Evolutionary conservation across 1,140 invertebrate species (phyloP).

Genomic region (Drosophila nebulosa): DNA sequence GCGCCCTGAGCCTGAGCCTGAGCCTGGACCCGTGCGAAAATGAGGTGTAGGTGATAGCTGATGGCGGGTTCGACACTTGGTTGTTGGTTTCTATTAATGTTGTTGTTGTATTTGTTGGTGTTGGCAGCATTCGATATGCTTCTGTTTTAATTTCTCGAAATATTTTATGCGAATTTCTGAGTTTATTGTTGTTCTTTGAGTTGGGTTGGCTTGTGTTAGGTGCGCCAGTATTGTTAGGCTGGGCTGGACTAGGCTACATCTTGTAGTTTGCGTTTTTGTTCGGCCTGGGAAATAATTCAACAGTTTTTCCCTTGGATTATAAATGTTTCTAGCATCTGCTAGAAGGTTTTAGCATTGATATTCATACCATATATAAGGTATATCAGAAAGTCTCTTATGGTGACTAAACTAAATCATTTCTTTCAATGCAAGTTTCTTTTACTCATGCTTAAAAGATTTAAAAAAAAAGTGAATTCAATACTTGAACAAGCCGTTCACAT

Average conservation of each 20-base stretch:
- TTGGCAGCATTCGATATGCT: conserved; percentile 52
- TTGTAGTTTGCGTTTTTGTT: not conserved
- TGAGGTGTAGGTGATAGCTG: not conserved
- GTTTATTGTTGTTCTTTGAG: conserved; percentile 49
- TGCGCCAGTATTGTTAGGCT: conserved; percentile 55
- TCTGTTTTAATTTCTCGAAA: conserved; percentile 63
- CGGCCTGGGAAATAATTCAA: conserved; percentile 55
- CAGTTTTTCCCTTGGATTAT: conserved; percentile 42
- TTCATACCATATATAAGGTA: too few species aligned
- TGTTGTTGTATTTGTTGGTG: not conserved
- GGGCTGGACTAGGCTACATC: conserved; percentile 15
- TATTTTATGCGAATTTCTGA: conserved; percentile 57
- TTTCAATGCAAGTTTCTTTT: too few species aligned
- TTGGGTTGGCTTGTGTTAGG: conserved; percentile 21
- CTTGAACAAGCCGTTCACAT: too few species aligned
- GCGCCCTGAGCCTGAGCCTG: not conserved
- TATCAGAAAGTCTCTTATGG: too few species aligned
- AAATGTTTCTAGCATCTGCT: not conserved
- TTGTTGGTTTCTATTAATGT: conserved; percentile 4
- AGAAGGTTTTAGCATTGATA: not conserved
- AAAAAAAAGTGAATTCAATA: too few species aligned
- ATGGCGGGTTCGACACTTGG: conserved; percentile 6
- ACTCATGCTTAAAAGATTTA: too few species aligned
- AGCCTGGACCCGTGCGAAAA: not conserved
- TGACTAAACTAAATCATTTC: too few species aligned